Evolutionary conservation across 2,797 vertebrate genomes (phyloP), one percentile per base, ranked within the genome.

Genomic region (Hyperoplus immaculatus): DNA sequence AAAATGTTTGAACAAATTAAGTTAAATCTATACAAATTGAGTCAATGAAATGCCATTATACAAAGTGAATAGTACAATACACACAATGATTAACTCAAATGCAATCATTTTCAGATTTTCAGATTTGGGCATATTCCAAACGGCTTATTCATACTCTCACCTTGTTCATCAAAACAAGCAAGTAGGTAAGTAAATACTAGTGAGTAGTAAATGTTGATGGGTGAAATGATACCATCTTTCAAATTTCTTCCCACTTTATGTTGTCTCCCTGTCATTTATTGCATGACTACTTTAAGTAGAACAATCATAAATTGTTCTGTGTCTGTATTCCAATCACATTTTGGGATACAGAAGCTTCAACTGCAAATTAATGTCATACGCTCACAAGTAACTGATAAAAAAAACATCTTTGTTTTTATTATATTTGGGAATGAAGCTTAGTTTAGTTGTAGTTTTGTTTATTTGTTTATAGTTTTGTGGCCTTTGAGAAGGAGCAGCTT

Each of bases 121-220:
- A 7, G 36, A 12, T 68, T 57, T 63, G 42, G 42, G 1, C 12
- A 29, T 45, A 46, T 73, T 80, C 76, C 58, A 81, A 49, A 64
- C 58, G 54, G 65, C 71, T 29, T 69, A 15, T 46, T 85, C 60
- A 55, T 45, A 46, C 45, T 43, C 38, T 55, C 29, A 39, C 64
- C 58, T 64, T 51, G 1, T 75, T 73, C 53, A 67, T 46, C 59
- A 62, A 77, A 69, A 15, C 66, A 16, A 50, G 69, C 47, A 36
- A 77, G 69, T 77, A 54, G 59, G 55, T 58, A 18, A 71, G 69
- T 75, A 78, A 78, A 82, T 64, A 29, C 29, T 29, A 73, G 18
- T 36, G 64, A 82, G 77, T 70, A 75, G 79, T 84, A 80, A 82
- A 82, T 63, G 69, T 38, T 76, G 73, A 84, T 76, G 58, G 80